phyloP scores from a whole-genome alignment of 2,888 invertebrate species.

The Tryphoninae sp. region DNA sequence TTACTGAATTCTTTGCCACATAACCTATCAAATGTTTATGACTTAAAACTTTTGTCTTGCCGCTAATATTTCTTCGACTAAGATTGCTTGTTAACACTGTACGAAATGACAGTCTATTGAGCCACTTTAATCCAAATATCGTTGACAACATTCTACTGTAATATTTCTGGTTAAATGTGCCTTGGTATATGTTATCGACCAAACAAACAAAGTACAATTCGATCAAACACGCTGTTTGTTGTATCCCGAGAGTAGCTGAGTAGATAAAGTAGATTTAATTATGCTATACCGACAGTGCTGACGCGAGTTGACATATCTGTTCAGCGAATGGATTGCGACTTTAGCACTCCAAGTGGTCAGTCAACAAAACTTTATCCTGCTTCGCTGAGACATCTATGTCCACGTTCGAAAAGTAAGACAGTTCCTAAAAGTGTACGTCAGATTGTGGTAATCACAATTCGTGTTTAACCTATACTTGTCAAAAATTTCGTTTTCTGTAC shows the following conservation, averaged over 20 bases:
- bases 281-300: too few relatives aligned
- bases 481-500: slow-evolving; percentile 30
- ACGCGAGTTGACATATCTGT: too few relatives aligned
- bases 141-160: slow-evolving; percentile 58
- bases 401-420: too few relatives aligned
- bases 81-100: slow-evolving; percentile 13
- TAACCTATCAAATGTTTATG: slow-evolving; percentile 47
- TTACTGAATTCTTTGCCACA: background rate
- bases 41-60: slow-evolving; percentile 20
- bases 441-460: too few relatives aligned
- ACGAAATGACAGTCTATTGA: slow-evolving; percentile 35
- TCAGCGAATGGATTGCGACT: too few relatives aligned
- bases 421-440: too few relatives aligned
- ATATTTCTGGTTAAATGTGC: slow-evolving; percentile 17
- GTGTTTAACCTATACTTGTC: slow-evolving; percentile 3
- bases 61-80: slow-evolving; percentile 25
- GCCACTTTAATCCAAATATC: slow-evolving; percentile 33
- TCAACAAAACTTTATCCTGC: too few relatives aligned
- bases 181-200: slow-evolving; percentile 50
- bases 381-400: too few relatives aligned
- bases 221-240: too few relatives aligned
- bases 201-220: slow-evolving; percentile 46
- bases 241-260: too few relatives aligned
- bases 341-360: too few relatives aligned
- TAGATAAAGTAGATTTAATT: too few relatives aligned